Conservation (phyloP, 2,113 vertebrate species). For the Amphiprion percula region DNA sequence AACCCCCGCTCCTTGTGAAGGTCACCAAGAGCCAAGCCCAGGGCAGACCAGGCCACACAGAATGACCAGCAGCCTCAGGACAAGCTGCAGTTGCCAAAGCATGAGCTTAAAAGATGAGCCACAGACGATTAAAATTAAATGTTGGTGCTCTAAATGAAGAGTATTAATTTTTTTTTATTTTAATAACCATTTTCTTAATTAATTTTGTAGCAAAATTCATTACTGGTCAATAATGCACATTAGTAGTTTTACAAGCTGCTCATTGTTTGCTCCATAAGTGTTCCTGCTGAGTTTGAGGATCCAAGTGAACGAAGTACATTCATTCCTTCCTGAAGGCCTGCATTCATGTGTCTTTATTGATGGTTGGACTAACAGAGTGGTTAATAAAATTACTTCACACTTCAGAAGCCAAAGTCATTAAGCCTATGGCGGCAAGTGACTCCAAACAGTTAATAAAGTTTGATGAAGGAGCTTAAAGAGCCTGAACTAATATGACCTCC, state of each 20-base stretch:
- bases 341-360: conserved; percentile 62
- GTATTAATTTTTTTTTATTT: neutral
- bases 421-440: conserved; percentile 22
- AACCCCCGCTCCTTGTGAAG: conserved; percentile 48
- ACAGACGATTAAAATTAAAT: conserved; percentile 1
- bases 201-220: neutral
- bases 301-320: conserved; percentile 44
- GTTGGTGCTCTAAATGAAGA: neutral
- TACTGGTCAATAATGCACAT: conserved; percentile 17
- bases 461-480: conserved; percentile 64
- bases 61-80: conserved; percentile 14
- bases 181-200: neutral
- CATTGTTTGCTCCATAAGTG: neutral
- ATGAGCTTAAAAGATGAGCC: neutral
- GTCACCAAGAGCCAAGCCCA: conserved; percentile 35
- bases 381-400: conserved; percentile 64
- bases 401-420: conserved; percentile 42
- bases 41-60: conserved; percentile 66
- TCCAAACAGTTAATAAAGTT: conserved; percentile 70
- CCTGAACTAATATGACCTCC: conserved; percentile 63
- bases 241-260: conserved; percentile 37
- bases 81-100: conserved; percentile 12
- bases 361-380: conserved; percentile 35
- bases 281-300: conserved; percentile 16
- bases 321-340: conserved; percentile 55